A percentile compares a stretch with the other conserved stretches of the same genome.
These are phyloP conservation scores for Hiodon alosoides DNA, from an alignment of 2,113 vertebrate genomes.

Conservation along the genomic window DNA sequence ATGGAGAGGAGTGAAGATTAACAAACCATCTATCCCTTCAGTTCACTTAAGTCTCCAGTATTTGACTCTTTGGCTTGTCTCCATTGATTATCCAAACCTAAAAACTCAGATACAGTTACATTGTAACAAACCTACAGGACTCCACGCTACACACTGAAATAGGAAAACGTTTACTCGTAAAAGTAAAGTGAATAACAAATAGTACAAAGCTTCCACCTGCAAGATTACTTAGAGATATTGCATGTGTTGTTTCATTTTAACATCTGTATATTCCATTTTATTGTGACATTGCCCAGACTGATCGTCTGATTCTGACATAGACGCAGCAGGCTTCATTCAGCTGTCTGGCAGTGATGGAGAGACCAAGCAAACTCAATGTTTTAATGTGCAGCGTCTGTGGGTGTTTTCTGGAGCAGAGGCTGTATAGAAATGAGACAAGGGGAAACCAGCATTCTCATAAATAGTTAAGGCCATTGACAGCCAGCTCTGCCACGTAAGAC, in stretches of 20 bases:
- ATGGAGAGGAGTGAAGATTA: background rate
- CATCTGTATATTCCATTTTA: too few relatives aligned
- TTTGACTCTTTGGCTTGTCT: background rate
- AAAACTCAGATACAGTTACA: background rate
- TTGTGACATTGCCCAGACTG: too few relatives aligned
- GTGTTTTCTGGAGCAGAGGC: slow-evolving; percentile 2
- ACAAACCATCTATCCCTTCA: too few relatives aligned
- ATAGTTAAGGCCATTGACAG: slow-evolving; percentile 9
- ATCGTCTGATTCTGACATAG: too few relatives aligned
- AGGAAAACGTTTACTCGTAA: too few relatives aligned
- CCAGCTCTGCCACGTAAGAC: slow-evolving; percentile 5
- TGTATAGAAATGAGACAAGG: slow-evolving; percentile 39
- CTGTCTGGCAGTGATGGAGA: background rate
- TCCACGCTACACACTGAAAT: too few relatives aligned
- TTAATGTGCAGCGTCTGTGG: slow-evolving; percentile 9
- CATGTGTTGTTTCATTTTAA: too few relatives aligned
- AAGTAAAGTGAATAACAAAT: too few relatives aligned
- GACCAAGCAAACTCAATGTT: background rate
- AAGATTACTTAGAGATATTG: background rate
- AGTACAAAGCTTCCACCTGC: background rate
- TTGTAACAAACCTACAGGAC: background rate
- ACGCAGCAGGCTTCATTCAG: background rate
- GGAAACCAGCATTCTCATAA: slow-evolving; percentile 18
- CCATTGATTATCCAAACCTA: background rate
- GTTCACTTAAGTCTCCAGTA: background rate